These are phyloP conservation scores for Athalia rosae DNA, from an alignment of 2,888 invertebrate genomes.

Conservation along the genomic window DNA sequence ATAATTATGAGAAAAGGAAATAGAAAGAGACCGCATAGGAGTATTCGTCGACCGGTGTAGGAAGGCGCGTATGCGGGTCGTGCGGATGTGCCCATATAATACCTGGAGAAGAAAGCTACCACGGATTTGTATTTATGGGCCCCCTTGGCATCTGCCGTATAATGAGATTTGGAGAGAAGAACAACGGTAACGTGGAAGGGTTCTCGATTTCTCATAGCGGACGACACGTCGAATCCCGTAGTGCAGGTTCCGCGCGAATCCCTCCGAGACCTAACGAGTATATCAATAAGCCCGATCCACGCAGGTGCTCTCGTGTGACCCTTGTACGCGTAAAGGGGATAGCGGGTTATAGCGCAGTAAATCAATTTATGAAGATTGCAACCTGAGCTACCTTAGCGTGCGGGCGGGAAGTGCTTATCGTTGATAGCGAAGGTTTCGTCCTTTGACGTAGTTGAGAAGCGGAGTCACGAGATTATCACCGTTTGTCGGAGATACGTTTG, in stretches of 20 bases:
- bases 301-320: slow-evolving; percentile 18
- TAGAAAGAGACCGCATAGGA: too few relatives aligned
- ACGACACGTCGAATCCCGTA: too few relatives aligned
- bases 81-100: not conserved
- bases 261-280: slow-evolving; percentile 1
- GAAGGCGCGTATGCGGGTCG: too few relatives aligned
- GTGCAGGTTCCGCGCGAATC: not conserved
- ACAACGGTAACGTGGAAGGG: too few relatives aligned
- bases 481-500: slow-evolving; percentile 39
- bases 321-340: not conserved
- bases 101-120: slow-evolving; percentile 27
- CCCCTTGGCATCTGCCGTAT: slow-evolving; percentile 13
- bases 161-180: slow-evolving; percentile 30
- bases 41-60: slow-evolving; percentile 13
- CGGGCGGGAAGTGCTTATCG: not conserved
- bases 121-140: slow-evolving; percentile 30
- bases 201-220: too few relatives aligned
- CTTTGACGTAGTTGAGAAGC: not conserved
- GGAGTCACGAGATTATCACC: slow-evolving; percentile 33
- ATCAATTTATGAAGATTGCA: slow-evolving; percentile 41
- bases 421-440: slow-evolving; percentile 35
- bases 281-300: not conserved
- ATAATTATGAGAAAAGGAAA: not conserved
- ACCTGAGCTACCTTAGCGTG: slow-evolving; percentile 37
- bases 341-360: slow-evolving; percentile 31